Conservation (phyloP, 2,888 invertebrate genomes). For the Macrosiphum euphorbiae region DNA sequence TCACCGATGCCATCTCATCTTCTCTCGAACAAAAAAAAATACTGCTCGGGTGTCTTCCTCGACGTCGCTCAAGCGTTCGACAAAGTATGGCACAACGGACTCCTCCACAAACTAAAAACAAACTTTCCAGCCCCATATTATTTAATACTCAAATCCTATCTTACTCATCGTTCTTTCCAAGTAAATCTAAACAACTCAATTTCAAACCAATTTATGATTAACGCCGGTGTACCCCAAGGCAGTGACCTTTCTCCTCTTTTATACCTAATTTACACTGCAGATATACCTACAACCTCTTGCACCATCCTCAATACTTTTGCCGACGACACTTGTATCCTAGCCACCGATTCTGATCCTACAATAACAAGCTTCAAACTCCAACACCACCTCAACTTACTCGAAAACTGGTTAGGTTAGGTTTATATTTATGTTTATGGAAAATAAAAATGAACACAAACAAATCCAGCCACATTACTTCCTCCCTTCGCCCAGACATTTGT, state of each 20-base stretch:
- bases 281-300: neutral
- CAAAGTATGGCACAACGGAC: neutral
- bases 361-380: conserved; percentile 4
- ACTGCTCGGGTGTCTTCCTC: neutral
- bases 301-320: conserved; percentile 6
- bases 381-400: neutral
- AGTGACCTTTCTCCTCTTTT: neutral
- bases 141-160: conserved; percentile 1
- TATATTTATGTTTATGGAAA: no score
- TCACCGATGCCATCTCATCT: neutral
- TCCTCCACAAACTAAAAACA: conserved; percentile 7
- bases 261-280: neutral
- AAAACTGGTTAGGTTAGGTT: conserved; percentile 1
- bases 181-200: neutral
- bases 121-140: conserved; percentile 5
- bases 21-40: conserved; percentile 25
- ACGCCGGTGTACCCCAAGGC: conserved; percentile 5
- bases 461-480: neutral
- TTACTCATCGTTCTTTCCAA: neutral
- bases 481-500: no score
- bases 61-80: neutral
- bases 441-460: neutral
- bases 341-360: neutral
- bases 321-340: neutral
- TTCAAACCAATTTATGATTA: conserved; percentile 4